phyloP scores from a whole-genome alignment of 2,888 invertebrate genomes.

The Cephus nigrinus region DNA sequence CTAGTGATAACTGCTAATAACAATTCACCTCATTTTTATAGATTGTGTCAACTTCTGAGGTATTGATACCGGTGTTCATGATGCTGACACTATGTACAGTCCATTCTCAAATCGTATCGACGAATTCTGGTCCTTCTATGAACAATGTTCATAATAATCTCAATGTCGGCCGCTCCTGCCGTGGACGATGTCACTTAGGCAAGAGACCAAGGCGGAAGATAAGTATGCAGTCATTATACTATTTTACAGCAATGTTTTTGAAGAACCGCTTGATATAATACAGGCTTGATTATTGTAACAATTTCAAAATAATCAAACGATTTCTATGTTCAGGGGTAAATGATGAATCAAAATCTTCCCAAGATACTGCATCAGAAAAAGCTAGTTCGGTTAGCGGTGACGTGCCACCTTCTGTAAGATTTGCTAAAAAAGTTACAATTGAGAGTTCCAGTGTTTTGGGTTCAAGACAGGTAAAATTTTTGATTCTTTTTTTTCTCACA shows the following conservation, averaged over 20 bases:
- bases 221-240: slow-evolving; percentile 34
- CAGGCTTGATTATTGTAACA: not conserved
- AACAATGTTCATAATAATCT: slow-evolving; percentile 44
- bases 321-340: slow-evolving; percentile 36
- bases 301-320: not conserved
- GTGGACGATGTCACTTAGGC: slow-evolving; percentile 52
- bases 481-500: not conserved
- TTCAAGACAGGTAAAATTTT: slow-evolving; percentile 24
- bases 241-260: not conserved
- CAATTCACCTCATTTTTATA: slow-evolving; percentile 50
- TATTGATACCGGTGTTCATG: slow-evolving; percentile 78
- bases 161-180: slow-evolving; percentile 48
- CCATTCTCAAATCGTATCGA: slow-evolving; percentile 84
- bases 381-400: slow-evolving; percentile 38
- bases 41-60: slow-evolving; percentile 75
- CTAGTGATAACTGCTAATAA: not conserved
- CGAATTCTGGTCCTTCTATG: slow-evolving; percentile 66
- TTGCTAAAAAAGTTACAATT: slow-evolving; percentile 58
- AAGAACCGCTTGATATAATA: not conserved
- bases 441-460: slow-evolving; percentile 31
- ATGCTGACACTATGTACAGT: slow-evolving; percentile 81
- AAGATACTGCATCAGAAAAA: slow-evolving; percentile 47
- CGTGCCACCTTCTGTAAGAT: slow-evolving; percentile 55
- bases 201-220: slow-evolving; percentile 52
- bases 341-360: slow-evolving; percentile 49